A percentile compares a stretch with the other conserved stretches of the same genome.
Evolutionary conservation across 2,888 invertebrate species (phyloP).

Genomic region (Microchrysa polita): DNA sequence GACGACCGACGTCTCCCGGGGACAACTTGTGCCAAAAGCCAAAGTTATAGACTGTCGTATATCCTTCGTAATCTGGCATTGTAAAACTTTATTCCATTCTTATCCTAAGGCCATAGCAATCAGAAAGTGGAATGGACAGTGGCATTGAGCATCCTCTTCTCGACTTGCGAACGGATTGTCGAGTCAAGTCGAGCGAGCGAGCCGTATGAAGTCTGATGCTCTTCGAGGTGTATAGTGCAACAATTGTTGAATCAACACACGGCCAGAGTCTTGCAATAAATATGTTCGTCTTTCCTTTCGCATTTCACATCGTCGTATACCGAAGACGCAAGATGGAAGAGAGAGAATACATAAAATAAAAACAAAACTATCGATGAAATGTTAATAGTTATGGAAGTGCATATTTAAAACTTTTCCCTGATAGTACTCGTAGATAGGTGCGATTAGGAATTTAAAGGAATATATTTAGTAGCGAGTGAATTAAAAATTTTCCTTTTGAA

Average conservation of each 20-base stretch:
- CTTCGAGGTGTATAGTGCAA: background rate
- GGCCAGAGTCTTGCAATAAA: background rate
- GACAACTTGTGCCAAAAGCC: conserved; percentile 32
- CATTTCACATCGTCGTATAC: background rate
- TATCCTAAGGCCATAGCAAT: background rate
- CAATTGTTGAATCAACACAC: conserved; percentile 32
- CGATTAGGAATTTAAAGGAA: too few relatives aligned
- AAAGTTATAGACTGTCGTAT: conserved; percentile 40
- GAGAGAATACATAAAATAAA: too few relatives aligned
- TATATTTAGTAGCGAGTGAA: too few relatives aligned
- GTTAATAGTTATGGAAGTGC: too few relatives aligned
- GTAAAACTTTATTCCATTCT: conserved; percentile 31
- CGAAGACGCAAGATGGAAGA: too few relatives aligned
- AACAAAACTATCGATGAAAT: too few relatives aligned
- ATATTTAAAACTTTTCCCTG: too few relatives aligned
- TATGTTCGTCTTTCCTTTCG: conserved; percentile 1
- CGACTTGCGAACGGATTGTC: background rate
- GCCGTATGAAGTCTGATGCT: background rate
- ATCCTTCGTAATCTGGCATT: conserved; percentile 37
- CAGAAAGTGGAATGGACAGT: too few relatives aligned
- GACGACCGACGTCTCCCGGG: conserved; percentile 25
- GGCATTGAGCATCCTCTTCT: background rate
- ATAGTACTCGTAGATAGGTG: too few relatives aligned
- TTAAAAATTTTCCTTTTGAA: too few relatives aligned
- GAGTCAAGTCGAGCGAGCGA: conserved; percentile 12